A percentile compares a stretch with the other conserved stretches of the same genome.
These are phyloP conservation scores for Coendou prehensilis DNA, from an alignment of 2,797 vertebrate genomes.

Conservation along the genomic window DNA sequence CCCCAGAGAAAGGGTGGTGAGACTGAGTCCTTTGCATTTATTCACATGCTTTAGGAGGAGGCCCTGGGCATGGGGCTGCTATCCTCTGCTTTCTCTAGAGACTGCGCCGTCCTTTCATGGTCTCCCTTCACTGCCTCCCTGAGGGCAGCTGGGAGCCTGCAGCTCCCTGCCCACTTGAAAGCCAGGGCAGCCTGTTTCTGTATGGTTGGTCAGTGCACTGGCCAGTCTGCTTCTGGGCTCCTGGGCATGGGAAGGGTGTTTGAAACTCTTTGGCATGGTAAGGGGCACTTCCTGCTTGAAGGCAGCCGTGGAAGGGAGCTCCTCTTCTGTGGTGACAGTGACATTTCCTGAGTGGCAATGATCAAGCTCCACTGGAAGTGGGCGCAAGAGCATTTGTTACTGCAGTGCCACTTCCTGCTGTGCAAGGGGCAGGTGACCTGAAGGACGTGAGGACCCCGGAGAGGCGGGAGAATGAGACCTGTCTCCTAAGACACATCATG, in stretches of 20 bases:
- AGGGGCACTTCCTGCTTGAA: constrained; percentile 63
- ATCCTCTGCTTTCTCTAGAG: not conserved
- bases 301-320: not conserved
- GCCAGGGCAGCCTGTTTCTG: not conserved
- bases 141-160: not conserved
- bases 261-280: not conserved
- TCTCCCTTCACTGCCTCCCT: not conserved
- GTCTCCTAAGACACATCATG: not conserved
- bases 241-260: not conserved
- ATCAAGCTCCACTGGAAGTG: not conserved
- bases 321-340: not conserved
- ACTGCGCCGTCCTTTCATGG: not conserved
- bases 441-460: not conserved
- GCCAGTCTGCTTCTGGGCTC: constrained; percentile 1
- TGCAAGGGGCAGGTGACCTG: not conserved
- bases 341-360: not conserved
- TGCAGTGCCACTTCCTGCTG: constrained; percentile 10
- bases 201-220: not conserved
- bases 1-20: not conserved
- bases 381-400: rapidly evolving
- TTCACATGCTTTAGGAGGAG: not conserved
- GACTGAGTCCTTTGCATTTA: not conserved
- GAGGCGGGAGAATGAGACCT: not conserved
- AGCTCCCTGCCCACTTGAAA: not conserved
- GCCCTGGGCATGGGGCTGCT: not conserved